These are phyloP conservation scores for Mizuhopecten yessoensis DNA, from an alignment of 1,140 invertebrate species.

Conservation along the genomic window DNA sequence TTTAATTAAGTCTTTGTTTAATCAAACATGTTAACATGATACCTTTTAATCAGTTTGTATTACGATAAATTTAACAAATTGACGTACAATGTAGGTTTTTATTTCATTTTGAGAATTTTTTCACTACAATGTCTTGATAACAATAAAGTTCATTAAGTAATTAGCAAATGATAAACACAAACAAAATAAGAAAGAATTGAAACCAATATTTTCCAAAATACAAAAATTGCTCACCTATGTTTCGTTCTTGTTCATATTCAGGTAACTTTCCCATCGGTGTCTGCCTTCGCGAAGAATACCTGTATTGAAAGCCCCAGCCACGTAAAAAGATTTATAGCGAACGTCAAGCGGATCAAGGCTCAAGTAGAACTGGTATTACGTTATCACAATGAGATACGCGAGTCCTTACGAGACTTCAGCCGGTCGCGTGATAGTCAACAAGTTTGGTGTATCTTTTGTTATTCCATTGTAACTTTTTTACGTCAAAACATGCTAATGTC, in stretches of 20 bases:
- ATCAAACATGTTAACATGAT: no score
- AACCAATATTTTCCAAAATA: background rate
- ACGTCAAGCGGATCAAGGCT: constrained; percentile 13
- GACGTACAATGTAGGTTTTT: no score
- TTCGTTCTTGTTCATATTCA: background rate
- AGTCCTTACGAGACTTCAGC: constrained; percentile 23
- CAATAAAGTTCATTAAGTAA: no score
- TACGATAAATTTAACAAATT: no score
- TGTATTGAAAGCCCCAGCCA: background rate
- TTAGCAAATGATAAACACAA: no score
- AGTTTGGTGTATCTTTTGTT: constrained; percentile 51
- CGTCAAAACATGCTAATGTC: constrained; percentile 51
- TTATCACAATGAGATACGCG: background rate
- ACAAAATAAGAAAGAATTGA: no score
- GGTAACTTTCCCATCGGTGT: constrained; percentile 16
- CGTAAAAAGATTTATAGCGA: constrained; percentile 16
- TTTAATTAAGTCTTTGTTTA: no score
- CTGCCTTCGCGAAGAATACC: background rate
- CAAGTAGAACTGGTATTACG: background rate
- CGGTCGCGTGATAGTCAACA: constrained; percentile 36
- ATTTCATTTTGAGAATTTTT: no score
- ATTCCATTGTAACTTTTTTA: constrained; percentile 59
- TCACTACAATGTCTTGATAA: no score
- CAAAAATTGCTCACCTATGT: background rate
- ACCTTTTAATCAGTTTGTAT: no score